phyloP scores from a whole-genome alignment of 1,140 invertebrate species.

The Riptortus pedestris region DNA sequence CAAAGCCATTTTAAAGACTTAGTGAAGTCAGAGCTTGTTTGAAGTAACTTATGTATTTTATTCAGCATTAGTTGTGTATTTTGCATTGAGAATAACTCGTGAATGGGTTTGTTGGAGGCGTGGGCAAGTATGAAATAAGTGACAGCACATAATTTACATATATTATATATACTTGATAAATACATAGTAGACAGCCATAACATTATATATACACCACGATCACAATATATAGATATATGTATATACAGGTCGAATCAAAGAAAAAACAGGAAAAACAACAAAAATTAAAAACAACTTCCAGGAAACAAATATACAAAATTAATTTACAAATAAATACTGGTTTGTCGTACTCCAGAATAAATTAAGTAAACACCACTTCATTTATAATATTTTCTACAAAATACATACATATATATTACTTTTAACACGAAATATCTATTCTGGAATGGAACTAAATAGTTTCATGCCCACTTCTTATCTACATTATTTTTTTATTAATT shows the following conservation, averaged over 20 bases:
- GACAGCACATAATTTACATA: no score
- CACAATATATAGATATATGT: constrained; percentile 15
- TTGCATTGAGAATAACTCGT: no score
- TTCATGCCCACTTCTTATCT: not conserved
- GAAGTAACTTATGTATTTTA: no score
- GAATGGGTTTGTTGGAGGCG: no score
- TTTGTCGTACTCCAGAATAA: not conserved
- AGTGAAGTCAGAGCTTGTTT: no score
- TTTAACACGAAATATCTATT: not conserved
- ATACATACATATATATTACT: not conserved
- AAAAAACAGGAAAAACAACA: constrained; percentile 11
- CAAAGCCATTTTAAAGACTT: no score
- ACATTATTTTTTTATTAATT: constrained; percentile 2
- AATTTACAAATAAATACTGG: constrained; percentile 13
- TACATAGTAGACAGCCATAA: constrained; percentile 17
- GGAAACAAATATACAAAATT: not conserved
- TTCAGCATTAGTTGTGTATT: no score
- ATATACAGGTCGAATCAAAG: not conserved
- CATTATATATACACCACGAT: constrained; percentile 19
- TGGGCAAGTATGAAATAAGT: no score
- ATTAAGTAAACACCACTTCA: constrained; percentile 3
- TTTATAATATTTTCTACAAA: not conserved
- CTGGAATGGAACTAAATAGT: not conserved
- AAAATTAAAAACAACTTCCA: not conserved
- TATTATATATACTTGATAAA: constrained; percentile 18